Percentiles rank a stretch among this genome's conserved stretches.
phyloP scores from a whole-genome alignment of 2,113 vertebrate species.

The Lophochroa leadbeateri region DNA sequence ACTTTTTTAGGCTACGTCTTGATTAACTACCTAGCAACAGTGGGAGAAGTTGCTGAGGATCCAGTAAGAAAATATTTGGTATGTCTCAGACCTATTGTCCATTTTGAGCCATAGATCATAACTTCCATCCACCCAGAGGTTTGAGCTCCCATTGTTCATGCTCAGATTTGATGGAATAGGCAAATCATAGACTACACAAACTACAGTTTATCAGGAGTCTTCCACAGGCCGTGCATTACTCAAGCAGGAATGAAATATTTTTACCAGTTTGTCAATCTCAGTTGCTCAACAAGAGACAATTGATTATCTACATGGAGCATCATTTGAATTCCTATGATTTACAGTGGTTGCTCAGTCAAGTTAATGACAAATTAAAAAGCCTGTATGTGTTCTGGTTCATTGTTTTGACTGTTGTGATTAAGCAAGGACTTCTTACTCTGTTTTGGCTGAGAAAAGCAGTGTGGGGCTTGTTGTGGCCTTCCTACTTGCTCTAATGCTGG shows the following conservation, averaged over 20 bases:
- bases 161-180: not conserved
- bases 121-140: not conserved
- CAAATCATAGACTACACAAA: not conserved
- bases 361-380: not conserved
- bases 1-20: not conserved
- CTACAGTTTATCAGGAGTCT: not conserved
- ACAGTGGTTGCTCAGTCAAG: not conserved
- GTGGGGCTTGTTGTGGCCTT: not conserved
- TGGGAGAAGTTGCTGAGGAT: not conserved
- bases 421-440: not conserved
- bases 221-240: not conserved
- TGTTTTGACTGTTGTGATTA: not conserved
- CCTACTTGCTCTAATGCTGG: not conserved
- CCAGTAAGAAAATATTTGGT: not conserved
- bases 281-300: not conserved
- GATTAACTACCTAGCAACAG: conserved; percentile 29
- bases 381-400: not conserved
- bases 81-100: not conserved
- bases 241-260: not conserved
- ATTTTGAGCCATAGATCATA: not conserved
- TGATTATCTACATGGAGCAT: not conserved
- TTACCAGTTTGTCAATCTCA: not conserved
- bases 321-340: not conserved
- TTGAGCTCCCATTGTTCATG: not conserved
- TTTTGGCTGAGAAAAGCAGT: not conserved